Conservation (phyloP, 2,113 vertebrate genomes). For the Centrocercus urophasianus region DNA sequence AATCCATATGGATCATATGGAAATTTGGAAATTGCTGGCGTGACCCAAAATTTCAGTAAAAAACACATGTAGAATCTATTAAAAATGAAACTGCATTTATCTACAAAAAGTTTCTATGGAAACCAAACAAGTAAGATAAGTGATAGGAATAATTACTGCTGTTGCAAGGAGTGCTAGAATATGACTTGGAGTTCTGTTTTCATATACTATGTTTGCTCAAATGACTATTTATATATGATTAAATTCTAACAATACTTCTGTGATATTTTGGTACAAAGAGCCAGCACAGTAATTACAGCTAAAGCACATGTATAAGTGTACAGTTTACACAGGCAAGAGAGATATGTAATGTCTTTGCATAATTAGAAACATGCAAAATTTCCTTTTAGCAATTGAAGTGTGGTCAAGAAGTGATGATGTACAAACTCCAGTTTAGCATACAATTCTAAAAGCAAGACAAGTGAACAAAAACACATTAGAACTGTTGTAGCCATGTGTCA, state of each 20-base stretch:
- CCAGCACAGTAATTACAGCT: slow-evolving; percentile 26
- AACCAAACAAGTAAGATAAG: slow-evolving; percentile 48
- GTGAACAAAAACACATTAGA: not conserved
- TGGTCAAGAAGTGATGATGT: not conserved
- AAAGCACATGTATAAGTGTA: slow-evolving; percentile 8
- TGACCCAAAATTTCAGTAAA: slow-evolving; percentile 50
- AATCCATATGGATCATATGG: not conserved
- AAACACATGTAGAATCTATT: slow-evolving; percentile 60
- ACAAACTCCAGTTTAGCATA: not conserved
- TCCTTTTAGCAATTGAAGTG: slow-evolving; percentile 8
- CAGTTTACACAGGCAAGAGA: not conserved
- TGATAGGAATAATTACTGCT: slow-evolving; percentile 27
- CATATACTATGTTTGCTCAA: slow-evolving; percentile 39
- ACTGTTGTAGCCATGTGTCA: not conserved
- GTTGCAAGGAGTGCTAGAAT: slow-evolving; percentile 35
- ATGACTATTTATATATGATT: slow-evolving; percentile 55
- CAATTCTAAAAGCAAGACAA: not conserved
- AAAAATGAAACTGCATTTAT: slow-evolving; percentile 66
- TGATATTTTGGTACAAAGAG: not conserved
- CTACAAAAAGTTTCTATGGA: slow-evolving; percentile 75
- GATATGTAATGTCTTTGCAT: not conserved
- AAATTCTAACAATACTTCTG: slow-evolving; percentile 48
- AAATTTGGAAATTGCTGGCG: slow-evolving; percentile 56
- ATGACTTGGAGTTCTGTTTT: slow-evolving; percentile 68
- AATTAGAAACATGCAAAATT: not conserved